Evolutionary conservation across 2,888 invertebrate species (phyloP).

Genomic region (Phasia obesa): DNA sequence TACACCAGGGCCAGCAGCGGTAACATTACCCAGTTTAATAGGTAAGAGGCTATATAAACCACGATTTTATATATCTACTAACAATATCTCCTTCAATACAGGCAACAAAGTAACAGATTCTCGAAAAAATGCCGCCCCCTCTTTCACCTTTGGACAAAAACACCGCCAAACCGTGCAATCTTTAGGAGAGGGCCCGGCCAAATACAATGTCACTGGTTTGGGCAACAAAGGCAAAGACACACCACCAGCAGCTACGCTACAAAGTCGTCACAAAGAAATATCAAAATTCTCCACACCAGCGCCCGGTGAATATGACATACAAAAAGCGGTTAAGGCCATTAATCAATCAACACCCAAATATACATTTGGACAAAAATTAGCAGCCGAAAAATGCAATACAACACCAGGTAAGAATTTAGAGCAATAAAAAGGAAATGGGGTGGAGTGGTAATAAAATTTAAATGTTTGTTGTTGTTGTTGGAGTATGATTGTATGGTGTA

Average conservation of each 20-base stretch:
- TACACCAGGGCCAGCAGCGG: conserved; percentile 94
- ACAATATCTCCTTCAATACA: conserved; percentile 76
- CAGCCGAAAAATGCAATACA: conserved; percentile 85
- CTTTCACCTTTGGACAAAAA: conserved; percentile 90
- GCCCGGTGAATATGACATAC: conserved; percentile 94
- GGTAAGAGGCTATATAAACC: conserved; percentile 83
- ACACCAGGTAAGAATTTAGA: conserved; percentile 85
- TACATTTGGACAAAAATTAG: conserved; percentile 89
- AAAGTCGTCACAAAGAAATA: conserved; percentile 85
- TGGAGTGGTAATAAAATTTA: not conserved
- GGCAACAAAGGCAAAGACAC: conserved; percentile 91
- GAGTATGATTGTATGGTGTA: conserved; percentile 36
- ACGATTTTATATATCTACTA: not conserved
- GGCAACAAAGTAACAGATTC: conserved; percentile 91
- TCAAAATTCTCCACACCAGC: conserved; percentile 87
- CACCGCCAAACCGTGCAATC: conserved; percentile 83
- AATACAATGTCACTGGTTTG: conserved; percentile 93
- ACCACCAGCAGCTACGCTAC: conserved; percentile 90
- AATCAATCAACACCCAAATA: conserved; percentile 85
- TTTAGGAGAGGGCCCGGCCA: conserved; percentile 93
- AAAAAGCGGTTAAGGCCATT: conserved; percentile 85
- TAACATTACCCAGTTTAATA: conserved; percentile 90
- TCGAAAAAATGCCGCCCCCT: conserved; percentile 89
- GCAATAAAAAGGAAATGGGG: not conserved
- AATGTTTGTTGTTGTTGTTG: conserved; percentile 39